Conservation (phyloP, 2,797 vertebrate genomes). For the Coracias cyanogaster region DNA sequence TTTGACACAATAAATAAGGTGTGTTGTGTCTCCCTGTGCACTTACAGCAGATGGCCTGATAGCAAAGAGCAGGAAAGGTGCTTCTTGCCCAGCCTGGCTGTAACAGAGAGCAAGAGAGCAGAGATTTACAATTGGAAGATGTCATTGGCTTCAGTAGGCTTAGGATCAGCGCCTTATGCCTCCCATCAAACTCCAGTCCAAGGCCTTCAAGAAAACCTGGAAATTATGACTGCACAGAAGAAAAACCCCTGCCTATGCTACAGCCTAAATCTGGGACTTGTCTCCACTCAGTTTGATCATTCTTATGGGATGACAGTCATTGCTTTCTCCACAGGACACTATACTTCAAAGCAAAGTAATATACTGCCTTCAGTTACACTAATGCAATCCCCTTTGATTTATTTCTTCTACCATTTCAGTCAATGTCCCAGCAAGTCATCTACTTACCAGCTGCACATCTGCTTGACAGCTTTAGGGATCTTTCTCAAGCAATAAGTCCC, state of each 20-base stretch:
- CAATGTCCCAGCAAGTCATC: constrained; percentile 27
- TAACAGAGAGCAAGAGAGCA: background rate
- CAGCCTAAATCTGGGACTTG: background rate
- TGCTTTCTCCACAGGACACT: constrained; percentile 56
- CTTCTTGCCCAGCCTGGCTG: background rate
- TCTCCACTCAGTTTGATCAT: constrained; percentile 21
- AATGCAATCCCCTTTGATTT: constrained; percentile 61
- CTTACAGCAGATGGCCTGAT: background rate
- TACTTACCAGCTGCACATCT: constrained; percentile 41
- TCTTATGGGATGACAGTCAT: constrained; percentile 34
- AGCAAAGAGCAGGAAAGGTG: background rate
- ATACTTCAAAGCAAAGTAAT: constrained; percentile 38
- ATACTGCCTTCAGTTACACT: constrained; percentile 34
- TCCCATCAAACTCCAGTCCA: background rate
- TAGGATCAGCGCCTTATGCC: background rate
- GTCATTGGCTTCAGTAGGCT: background rate
- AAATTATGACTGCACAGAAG: background rate
- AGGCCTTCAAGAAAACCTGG: constrained; percentile 4
- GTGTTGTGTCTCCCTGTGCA: background rate
- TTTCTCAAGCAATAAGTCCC: constrained; percentile 72
- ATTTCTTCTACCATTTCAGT: constrained; percentile 56
- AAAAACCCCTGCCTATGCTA: background rate
- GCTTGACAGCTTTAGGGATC: constrained; percentile 73
- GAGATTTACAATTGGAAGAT: background rate
- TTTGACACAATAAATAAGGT: background rate